phyloP scores from a whole-genome alignment of 2,888 invertebrate genomes.

The Drosophila colorata region DNA sequence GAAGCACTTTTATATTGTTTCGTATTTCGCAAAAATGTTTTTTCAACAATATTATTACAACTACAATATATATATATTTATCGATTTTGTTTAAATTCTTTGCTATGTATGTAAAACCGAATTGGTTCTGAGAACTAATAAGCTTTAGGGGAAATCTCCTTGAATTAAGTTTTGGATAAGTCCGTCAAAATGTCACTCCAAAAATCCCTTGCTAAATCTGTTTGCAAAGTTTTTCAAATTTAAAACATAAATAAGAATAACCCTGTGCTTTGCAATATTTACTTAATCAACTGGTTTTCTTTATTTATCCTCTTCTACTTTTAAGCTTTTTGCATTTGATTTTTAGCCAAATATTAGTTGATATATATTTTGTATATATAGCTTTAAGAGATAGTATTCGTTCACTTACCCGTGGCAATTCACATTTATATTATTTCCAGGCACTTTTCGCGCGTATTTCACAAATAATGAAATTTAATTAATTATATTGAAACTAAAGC shows the following conservation, averaged over 20 bases:
- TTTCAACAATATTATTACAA: too few species aligned
- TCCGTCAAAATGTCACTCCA: background rate
- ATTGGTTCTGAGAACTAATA: too few species aligned
- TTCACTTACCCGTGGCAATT: background rate
- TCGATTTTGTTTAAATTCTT: too few species aligned
- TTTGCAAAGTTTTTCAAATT: background rate
- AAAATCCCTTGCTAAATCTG: too few species aligned
- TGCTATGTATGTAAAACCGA: too few species aligned
- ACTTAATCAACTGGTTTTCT: background rate
- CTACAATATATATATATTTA: too few species aligned
- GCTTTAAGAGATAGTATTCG: background rate
- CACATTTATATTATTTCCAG: background rate
- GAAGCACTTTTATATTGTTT: too few species aligned
- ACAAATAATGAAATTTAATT: background rate
- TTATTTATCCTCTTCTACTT: background rate
- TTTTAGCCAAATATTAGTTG: background rate
- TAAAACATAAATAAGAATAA: background rate
- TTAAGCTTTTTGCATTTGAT: background rate
- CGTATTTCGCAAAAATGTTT: too few species aligned
- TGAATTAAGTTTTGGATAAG: background rate
- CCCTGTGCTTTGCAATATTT: background rate
- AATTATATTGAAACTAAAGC: conserved; percentile 6
- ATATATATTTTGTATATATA: background rate
- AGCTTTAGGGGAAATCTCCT: background rate
- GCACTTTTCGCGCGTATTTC: background rate